Evolutionary conservation across 23 tunicate species (phyloP), one percentile per base, ranked within the genome.

Genomic region (Halocynthia roretzi): DNA sequence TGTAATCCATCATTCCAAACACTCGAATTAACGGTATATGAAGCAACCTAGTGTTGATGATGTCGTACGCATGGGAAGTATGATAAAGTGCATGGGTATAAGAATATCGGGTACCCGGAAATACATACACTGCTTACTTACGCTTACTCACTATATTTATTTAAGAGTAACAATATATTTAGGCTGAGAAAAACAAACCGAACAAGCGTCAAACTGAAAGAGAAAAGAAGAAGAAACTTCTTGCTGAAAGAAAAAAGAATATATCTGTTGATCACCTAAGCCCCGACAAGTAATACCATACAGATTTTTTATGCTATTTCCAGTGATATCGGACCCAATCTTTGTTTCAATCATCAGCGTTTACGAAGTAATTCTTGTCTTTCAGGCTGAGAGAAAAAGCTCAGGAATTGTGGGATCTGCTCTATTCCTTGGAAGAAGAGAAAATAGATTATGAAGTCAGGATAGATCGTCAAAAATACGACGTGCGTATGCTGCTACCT

Each of bases 171-270:
- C 19, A 1, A 10, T 15, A 21, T 48, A 20, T 62, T n/a, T 52
- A 91, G 98, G 92, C 98, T 56, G 98, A 92, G 58, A 92, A 86
- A 74, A 82, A 85, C 82, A 92, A 92, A 66, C 98, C 98, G 12
- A 86, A 92, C 84, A 92, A 82, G 77, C 50, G 98, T 40, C 98
- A 92, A 82, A 92, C 98, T 44, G 98, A 92, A 54, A 82, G 98
- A 20, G 98, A 92, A 81, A 86, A 83, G 78, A 92, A 92, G 82
- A 73, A 83, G 80, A 92, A 92, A 70, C 31, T 65, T 12, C 78
- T 92, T 21, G 92, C 92, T 8, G 98, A 92, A 17, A 81, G 88
- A 5, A 78, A 81, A 51, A 92, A 92, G 84, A 86, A 92, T 9
- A 88, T 92, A 68, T 86, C 86, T 75, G 75, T 92, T 61, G 98